Evolutionary conservation across 2,113 vertebrate species (phyloP).

Genomic region (Peromyscus californicus): DNA sequence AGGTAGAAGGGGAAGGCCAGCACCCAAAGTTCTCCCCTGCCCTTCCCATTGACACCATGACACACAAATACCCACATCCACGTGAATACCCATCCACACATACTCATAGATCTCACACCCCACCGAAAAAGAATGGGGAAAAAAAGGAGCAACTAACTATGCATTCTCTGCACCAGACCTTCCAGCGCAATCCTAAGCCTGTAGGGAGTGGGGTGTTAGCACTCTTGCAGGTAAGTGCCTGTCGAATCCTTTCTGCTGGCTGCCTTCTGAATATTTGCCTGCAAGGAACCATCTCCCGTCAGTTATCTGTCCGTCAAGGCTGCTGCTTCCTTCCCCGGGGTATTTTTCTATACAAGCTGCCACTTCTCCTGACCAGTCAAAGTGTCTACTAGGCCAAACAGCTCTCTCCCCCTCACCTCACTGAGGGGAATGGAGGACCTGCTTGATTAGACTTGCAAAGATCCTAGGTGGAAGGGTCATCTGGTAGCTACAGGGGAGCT

Average conservation of each 20-base stretch:
- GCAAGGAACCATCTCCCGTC: slow-evolving; percentile 62
- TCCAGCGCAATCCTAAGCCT: neutral
- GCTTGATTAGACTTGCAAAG: slow-evolving; percentile 75
- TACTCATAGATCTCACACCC: neutral
- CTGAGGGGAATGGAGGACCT: neutral
- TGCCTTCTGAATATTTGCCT: slow-evolving; percentile 62
- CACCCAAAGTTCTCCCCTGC: neutral
- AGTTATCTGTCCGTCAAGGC: slow-evolving; percentile 73
- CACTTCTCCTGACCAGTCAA: slow-evolving; percentile 67
- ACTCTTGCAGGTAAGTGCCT: slow-evolving; percentile 72
- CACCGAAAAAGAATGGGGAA: neutral
- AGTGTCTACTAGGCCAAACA: slow-evolving; percentile 33
- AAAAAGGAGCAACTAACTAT: neutral
- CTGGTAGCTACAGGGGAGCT: neutral
- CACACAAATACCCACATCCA: neutral
- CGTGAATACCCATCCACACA: neutral
- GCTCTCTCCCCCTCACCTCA: neutral
- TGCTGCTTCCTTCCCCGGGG: slow-evolving; percentile 67
- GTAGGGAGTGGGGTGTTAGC: neutral
- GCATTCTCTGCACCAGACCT: neutral
- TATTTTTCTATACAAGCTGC: slow-evolving; percentile 69
- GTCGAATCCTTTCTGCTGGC: slow-evolving; percentile 56
- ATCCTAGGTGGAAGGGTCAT: neutral
- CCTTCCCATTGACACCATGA: neutral
- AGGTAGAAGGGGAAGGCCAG: too few species aligned